Percentiles rank a stretch among this genome's conserved stretches.
These are phyloP conservation scores for Hozukius guyotensis DNA, from an alignment of 2,797 vertebrate species.

Conservation along the genomic window DNA sequence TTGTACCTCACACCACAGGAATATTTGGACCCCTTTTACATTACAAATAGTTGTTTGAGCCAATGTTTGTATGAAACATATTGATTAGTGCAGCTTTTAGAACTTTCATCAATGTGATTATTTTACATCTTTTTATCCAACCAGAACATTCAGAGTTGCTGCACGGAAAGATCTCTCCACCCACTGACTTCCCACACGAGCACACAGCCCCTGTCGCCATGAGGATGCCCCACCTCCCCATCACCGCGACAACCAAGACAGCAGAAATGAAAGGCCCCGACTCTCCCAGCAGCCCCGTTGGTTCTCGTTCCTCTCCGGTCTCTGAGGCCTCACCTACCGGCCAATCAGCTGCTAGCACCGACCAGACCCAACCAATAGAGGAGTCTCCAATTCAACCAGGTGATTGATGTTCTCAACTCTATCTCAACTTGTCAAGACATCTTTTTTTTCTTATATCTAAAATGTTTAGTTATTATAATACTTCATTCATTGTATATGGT, in stretches of 20 bases:
- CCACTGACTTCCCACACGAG: slow-evolving; percentile 73
- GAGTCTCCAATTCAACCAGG: slow-evolving; percentile 82
- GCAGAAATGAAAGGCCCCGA: slow-evolving; percentile 74
- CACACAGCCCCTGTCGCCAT: slow-evolving; percentile 70
- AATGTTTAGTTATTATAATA: background rate
- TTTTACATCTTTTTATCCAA: slow-evolving; percentile 16
- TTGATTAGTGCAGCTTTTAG: background rate
- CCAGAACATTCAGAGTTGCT: slow-evolving; percentile 78
- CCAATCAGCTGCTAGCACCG: slow-evolving; percentile 65
- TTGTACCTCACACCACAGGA: too few relatives aligned
- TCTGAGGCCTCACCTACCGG: slow-evolving; percentile 56
- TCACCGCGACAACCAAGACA: slow-evolving; percentile 83
- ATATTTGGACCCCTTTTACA: background rate
- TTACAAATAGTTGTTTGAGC: background rate
- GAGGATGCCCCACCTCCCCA: slow-evolving; percentile 90
- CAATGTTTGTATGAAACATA: background rate
- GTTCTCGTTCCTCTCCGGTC: slow-evolving; percentile 66
- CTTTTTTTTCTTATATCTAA: background rate
- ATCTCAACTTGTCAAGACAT: background rate
- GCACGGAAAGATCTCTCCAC: slow-evolving; percentile 71
- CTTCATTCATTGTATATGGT: background rate
- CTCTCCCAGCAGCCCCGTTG: slow-evolving; percentile 77
- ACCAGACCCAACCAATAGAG: slow-evolving; percentile 57
- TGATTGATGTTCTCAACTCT: slow-evolving; percentile 37
- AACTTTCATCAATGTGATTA: background rate